Conservation (phyloP, 2,113 vertebrate genomes). For the Bothrops jararaca region DNA sequence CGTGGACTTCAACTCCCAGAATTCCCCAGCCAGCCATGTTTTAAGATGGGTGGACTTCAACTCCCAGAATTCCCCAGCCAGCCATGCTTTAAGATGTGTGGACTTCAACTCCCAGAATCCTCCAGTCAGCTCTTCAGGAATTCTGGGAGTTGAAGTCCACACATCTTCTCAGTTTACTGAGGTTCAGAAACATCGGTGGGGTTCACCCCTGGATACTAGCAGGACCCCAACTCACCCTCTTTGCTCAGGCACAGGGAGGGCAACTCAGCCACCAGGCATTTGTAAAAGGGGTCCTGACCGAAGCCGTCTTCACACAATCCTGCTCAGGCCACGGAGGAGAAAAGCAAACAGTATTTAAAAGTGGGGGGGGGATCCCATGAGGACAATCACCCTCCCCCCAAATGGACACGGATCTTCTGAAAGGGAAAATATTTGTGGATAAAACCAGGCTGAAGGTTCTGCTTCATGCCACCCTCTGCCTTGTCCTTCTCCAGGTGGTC, state of each 20-base stretch:
- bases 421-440: neutral
- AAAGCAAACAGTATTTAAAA: neutral
- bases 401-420: neutral
- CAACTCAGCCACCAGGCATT: constrained; percentile 72
- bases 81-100: too few species aligned
- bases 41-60: too few species aligned
- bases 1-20: too few species aligned
- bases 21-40: too few species aligned
- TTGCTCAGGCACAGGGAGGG: constrained; percentile 64
- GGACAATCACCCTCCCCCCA: accelerated
- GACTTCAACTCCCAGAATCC: too few species aligned
- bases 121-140: too few species aligned
- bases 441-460: neutral
- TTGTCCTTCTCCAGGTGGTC: neutral
- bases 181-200: neutral
- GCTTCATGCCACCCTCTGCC: neutral
- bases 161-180: neutral
- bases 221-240: constrained; percentile 57
- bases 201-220: neutral
- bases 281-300: constrained; percentile 72
- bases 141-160: neutral
- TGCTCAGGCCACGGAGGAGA: constrained; percentile 25
- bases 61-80: too few species aligned
- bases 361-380: neutral
- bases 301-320: constrained; percentile 75